phyloP scores from a whole-genome alignment of 2,113 vertebrate genomes.

The Dipodomys ordii region DNA sequence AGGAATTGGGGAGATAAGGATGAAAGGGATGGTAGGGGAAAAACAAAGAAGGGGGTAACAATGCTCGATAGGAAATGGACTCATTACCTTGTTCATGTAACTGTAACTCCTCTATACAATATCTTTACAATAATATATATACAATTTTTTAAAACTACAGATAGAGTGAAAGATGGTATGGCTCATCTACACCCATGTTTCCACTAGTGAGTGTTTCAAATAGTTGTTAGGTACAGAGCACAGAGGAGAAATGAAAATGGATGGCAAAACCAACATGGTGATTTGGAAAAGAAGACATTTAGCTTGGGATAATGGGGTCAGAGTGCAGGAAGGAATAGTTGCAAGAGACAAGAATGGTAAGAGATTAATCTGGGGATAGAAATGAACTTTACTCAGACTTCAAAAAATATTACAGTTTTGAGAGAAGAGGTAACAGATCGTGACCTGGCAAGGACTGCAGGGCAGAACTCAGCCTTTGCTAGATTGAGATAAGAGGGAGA shows the following conservation, averaged over 20 bases:
- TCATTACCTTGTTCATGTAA: too few species aligned
- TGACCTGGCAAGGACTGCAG: neutral
- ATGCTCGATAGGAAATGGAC: too few species aligned
- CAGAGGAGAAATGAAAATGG: neutral
- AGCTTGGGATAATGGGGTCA: neutral
- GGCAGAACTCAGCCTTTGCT: neutral
- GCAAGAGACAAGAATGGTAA: neutral
- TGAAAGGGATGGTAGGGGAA: too few species aligned
- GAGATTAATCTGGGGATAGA: neutral
- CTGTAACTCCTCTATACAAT: too few species aligned
- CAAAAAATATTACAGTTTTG: neutral
- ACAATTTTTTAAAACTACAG: too few species aligned
- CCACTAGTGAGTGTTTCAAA: neutral
- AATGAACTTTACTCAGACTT: neutral
- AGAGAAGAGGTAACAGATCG: neutral
- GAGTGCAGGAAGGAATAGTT: neutral
- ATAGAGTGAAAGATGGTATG: too few species aligned
- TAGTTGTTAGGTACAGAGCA: neutral
- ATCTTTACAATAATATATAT: too few species aligned
- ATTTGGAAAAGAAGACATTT: neutral
- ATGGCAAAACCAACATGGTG: neutral
- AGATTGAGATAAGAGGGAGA: neutral
- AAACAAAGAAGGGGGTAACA: too few species aligned
- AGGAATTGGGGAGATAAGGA: too few species aligned
- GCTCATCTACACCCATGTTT: too few species aligned